Conservation (phyloP, 2,888 invertebrate genomes). For the Eupithecia exiguata region DNA sequence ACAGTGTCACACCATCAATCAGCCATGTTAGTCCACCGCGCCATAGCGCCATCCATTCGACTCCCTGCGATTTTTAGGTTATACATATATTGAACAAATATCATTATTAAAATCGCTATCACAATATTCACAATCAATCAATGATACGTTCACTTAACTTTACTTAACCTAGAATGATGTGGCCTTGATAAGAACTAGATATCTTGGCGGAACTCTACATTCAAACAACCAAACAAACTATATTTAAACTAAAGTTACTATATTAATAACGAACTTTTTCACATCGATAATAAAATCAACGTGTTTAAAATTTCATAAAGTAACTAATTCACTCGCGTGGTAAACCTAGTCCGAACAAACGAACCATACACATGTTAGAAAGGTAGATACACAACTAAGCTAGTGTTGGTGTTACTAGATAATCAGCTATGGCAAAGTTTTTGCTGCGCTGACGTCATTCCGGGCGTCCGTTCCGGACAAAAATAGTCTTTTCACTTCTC, state of each 20-base stretch:
- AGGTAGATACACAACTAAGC: background rate
- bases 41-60: too few relatives aligned
- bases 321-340: background rate
- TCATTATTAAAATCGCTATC: background rate
- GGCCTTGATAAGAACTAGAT: background rate
- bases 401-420: background rate
- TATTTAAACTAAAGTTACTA: background rate
- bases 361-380: background rate
- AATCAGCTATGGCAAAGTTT: background rate
- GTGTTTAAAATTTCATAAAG: background rate
- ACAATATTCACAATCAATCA: conserved; percentile 4
- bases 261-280: background rate
- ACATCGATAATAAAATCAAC: background rate
- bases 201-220: too few relatives aligned
- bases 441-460: background rate
- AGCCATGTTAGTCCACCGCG: too few relatives aligned
- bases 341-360: background rate
- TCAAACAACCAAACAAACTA: background rate
- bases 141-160: background rate
- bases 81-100: background rate
- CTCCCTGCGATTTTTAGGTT: too few relatives aligned
- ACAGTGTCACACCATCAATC: too few relatives aligned
- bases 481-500: too few relatives aligned
- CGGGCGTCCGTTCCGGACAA: background rate
- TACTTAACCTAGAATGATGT: background rate